These are phyloP conservation scores for Drosophila formosana DNA, from an alignment of 2,888 invertebrate genomes.

Conservation along the genomic window DNA sequence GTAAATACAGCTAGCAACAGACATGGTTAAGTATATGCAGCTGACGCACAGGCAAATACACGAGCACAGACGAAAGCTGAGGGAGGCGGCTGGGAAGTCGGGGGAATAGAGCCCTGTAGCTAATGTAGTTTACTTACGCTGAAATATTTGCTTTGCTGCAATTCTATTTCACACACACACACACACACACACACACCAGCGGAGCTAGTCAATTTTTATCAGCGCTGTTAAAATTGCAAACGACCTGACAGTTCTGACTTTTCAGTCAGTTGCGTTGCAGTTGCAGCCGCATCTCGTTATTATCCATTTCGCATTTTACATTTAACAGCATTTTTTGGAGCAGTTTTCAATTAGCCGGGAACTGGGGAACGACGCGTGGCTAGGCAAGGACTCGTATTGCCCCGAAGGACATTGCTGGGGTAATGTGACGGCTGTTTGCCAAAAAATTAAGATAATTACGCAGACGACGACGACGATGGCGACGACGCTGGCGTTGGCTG, in stretches of 20 bases:
- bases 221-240: slow-evolving; percentile 62
- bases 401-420: slow-evolving; percentile 13
- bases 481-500: slow-evolving; percentile 27
- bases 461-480: slow-evolving; percentile 3
- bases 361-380: slow-evolving; percentile 38
- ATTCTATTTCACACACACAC: slow-evolving; percentile 42
- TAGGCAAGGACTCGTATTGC: slow-evolving; percentile 12
- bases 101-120: slow-evolving; percentile 49
- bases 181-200: slow-evolving; percentile 7
- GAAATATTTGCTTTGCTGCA: slow-evolving; percentile 71
- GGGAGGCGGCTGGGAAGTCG: background rate
- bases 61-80: slow-evolving; percentile 8
- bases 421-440: slow-evolving; percentile 51
- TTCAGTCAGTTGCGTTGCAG: too few relatives aligned
- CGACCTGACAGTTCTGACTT: slow-evolving; percentile 46
- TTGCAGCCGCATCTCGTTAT: slow-evolving; percentile 4
- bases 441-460: slow-evolving; percentile 69
- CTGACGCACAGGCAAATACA: slow-evolving; percentile 66
- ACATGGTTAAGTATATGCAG: slow-evolving; percentile 48
- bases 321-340: slow-evolving; percentile 8
- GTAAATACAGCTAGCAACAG: slow-evolving; percentile 7
- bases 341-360: slow-evolving; percentile 27
- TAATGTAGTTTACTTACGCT: slow-evolving; percentile 74
- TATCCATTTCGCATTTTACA: slow-evolving; percentile 9
- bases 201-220: slow-evolving; percentile 59